Percentiles rank a stretch among this genome's conserved stretches.
phyloP scores from a whole-genome alignment of 2,797 vertebrate species.

The Antrozous pallidus region DNA sequence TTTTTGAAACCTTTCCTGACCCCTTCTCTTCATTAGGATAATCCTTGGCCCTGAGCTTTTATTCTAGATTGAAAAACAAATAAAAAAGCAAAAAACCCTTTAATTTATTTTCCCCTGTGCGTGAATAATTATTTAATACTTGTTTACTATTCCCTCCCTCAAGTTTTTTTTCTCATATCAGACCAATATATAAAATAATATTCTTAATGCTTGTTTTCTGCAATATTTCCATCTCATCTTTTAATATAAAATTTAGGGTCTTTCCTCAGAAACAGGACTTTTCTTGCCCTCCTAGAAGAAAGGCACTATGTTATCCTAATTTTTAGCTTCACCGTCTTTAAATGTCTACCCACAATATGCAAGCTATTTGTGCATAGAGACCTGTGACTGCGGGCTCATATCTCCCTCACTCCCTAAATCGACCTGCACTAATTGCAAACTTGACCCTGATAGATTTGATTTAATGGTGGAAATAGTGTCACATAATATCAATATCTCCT shows the following conservation, averaged over 20 bases:
- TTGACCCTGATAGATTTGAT: not conserved
- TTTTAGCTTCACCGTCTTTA: not conserved
- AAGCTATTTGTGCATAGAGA: not conserved
- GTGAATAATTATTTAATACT: not conserved
- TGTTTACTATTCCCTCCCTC: not conserved
- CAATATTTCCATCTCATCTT: not conserved
- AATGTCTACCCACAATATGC: not conserved
- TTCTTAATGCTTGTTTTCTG: not conserved
- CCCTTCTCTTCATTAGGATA: not conserved
- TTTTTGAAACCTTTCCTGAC: not conserved
- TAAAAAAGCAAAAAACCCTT: not conserved
- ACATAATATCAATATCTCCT: not conserved
- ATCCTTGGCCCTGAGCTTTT: not conserved
- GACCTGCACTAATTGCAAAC: not conserved
- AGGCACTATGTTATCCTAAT: not conserved
- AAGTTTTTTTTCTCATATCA: not conserved
- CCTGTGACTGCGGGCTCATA: not conserved
- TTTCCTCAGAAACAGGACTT: not conserved
- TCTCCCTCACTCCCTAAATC: not conserved
- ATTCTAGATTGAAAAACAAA: not conserved
- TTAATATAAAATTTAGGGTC: not conserved
- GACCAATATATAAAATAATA: not conserved
- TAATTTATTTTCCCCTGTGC: not conserved
- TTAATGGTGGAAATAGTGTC: not conserved
- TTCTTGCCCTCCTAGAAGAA: not conserved